These are phyloP conservation scores for Meghimatium bilineatum DNA, from an alignment of 2,888 invertebrate species.

Conservation along the genomic window DNA sequence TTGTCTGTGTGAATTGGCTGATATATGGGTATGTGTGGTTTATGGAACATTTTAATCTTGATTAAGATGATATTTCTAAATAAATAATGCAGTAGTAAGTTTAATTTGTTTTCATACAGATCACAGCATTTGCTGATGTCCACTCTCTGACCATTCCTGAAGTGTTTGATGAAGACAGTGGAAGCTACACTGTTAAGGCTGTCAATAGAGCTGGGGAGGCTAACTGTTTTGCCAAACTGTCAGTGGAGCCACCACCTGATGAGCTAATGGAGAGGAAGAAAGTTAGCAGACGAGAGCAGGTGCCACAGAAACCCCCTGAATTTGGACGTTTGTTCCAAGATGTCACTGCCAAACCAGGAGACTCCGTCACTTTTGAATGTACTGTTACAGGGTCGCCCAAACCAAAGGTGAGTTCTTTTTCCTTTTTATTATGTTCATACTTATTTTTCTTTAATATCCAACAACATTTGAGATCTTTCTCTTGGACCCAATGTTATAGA, in stretches of 20 bases:
- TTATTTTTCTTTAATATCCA: too few species aligned
- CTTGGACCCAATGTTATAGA: too few species aligned
- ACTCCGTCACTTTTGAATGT: constrained; percentile 80
- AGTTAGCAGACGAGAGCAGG: constrained; percentile 52
- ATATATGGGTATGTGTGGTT: too few species aligned
- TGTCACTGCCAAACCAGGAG: constrained; percentile 67
- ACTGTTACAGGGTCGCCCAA: constrained; percentile 92
- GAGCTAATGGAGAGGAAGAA: constrained; percentile 58
- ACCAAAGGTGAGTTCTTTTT: constrained; percentile 83
- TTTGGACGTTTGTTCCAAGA: constrained; percentile 73
- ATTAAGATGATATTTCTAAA: too few species aligned
- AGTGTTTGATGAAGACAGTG: constrained; percentile 96
- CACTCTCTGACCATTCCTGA: constrained; percentile 90
- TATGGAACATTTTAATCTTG: too few species aligned
- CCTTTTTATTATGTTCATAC: too few species aligned
- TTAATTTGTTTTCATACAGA: constrained; percentile 65
- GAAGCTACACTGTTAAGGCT: constrained; percentile 94
- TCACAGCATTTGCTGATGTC: constrained; percentile 77
- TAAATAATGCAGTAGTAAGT: too few species aligned
- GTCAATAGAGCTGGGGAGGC: constrained; percentile 97
- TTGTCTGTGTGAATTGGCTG: too few species aligned
- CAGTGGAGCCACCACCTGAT: constrained; percentile 83
- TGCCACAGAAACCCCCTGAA: constrained; percentile 69
- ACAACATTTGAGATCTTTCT: too few species aligned
- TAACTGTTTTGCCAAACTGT: constrained; percentile 96